Percentiles rank a stretch among this genome's conserved stretches.
phyloP scores from a whole-genome alignment of 2,888 invertebrate genomes.

The Pseudoips prasinana region DNA sequence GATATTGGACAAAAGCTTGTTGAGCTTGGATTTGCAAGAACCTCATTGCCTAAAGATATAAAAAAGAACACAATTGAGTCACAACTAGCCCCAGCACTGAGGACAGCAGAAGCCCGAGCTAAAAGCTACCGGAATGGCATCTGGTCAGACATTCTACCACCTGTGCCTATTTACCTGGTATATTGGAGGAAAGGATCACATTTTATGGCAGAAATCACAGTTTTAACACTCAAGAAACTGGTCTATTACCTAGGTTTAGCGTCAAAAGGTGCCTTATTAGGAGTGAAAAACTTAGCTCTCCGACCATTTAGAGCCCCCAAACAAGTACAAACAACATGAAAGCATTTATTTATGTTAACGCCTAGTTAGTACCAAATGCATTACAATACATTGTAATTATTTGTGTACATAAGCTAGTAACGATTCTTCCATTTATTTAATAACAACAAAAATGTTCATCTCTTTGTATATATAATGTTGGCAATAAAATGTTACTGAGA shows the following conservation, averaged over 20 bases:
- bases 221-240: conserved; percentile 48
- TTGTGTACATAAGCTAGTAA: conserved; percentile 46
- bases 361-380: conserved; percentile 47
- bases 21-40: conserved; percentile 73
- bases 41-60: conserved; percentile 53
- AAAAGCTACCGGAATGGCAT: conserved; percentile 65
- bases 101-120: conserved; percentile 67
- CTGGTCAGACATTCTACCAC: conserved; percentile 72
- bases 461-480: conserved; percentile 61
- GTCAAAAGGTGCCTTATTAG: conserved; percentile 53
- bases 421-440: conserved; percentile 38
- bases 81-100: conserved; percentile 56
- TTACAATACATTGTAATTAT: conserved; percentile 48
- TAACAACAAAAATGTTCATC: conserved; percentile 37
- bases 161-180: conserved; percentile 58
- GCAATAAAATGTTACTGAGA: conserved; percentile 52
- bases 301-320: conserved; percentile 56
- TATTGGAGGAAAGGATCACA: conserved; percentile 66
- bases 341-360: conserved; percentile 50
- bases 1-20: conserved; percentile 72
- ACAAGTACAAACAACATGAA: conserved; percentile 62
- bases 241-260: conserved; percentile 43
- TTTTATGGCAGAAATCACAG: conserved; percentile 38
- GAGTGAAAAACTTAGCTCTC: conserved; percentile 53
- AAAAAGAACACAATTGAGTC: conserved; percentile 66